Evolutionary conservation across 2,888 invertebrate genomes (phyloP).

Genomic region (Ypsolopha sequella): DNA sequence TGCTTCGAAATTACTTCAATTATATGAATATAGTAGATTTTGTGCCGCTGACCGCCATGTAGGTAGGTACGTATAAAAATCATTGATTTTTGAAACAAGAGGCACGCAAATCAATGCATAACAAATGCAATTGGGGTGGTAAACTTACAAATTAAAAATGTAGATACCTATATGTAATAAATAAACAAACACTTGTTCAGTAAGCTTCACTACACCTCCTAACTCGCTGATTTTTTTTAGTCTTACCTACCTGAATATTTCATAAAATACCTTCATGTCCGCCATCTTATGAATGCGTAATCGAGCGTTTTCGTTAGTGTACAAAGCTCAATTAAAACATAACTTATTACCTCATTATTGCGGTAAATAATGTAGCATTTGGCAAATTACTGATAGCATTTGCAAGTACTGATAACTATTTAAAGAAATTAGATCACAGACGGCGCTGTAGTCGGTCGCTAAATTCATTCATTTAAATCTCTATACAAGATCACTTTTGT

Average conservation of each 20-base stretch:
- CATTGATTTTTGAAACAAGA: too few species aligned
- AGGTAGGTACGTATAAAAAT: too few species aligned
- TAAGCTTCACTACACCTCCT: too few species aligned
- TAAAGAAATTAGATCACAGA: slow-evolving; percentile 31
- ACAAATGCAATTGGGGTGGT: background rate
- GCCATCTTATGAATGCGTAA: slow-evolving; percentile 21
- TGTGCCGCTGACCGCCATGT: too few species aligned
- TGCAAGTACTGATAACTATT: slow-evolving; percentile 32
- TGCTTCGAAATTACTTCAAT: too few species aligned
- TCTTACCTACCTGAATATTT: background rate
- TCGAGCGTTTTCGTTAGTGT: slow-evolving; percentile 7
- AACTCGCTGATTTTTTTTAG: background rate
- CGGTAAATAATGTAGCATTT: slow-evolving; percentile 20
- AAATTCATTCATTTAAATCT: slow-evolving; percentile 5
- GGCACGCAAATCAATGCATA: background rate
- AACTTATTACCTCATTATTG: slow-evolving; percentile 21
- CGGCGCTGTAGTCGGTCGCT: slow-evolving; percentile 44
- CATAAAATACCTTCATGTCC: slow-evolving; percentile 11
- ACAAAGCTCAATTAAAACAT: slow-evolving; percentile 7
- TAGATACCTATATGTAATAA: slow-evolving; percentile 8
- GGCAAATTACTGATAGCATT: too few species aligned
- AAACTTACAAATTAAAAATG: slow-evolving; percentile 1
- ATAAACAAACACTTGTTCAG: background rate
- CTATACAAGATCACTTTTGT: slow-evolving; percentile 10
- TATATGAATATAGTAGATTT: too few species aligned